Evolutionary conservation across 2,888 invertebrate species (phyloP).

Genomic region (Parthenolecanium corni): DNA sequence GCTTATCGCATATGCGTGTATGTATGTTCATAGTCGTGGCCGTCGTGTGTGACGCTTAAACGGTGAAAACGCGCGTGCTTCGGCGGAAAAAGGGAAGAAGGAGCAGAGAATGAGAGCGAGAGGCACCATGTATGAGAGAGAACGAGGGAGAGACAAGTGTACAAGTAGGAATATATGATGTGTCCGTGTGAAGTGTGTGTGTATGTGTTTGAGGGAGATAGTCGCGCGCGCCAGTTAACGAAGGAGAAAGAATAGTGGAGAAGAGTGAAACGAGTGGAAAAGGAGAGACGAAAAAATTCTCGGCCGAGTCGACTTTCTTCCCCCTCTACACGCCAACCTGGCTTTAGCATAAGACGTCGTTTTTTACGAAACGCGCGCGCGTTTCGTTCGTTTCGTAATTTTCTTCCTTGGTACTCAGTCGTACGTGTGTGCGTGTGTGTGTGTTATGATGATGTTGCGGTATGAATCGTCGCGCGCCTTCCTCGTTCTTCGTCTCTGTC

Average conservation of each 20-base stretch:
- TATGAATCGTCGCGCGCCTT: too few species aligned
- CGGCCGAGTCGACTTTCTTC: background rate
- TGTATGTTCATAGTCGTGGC: too few species aligned
- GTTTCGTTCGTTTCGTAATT: conserved; percentile 2
- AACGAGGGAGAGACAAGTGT: too few species aligned
- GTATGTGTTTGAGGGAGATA: too few species aligned
- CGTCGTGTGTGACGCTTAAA: too few species aligned
- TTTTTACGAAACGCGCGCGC: background rate
- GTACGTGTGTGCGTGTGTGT: background rate
- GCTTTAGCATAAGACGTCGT: background rate
- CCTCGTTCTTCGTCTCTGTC: too few species aligned
- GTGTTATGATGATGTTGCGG: too few species aligned
- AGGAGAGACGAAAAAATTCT: conserved; percentile 14
- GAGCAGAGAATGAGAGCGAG: background rate
- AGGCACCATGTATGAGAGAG: background rate
- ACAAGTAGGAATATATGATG: too few species aligned
- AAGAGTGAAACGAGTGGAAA: background rate
- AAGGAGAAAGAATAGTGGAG: too few species aligned
- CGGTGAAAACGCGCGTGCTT: background rate
- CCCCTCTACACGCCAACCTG: conserved; percentile 1
- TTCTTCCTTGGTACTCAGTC: conserved; percentile 21
- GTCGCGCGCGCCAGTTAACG: too few species aligned
- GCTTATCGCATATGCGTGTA: background rate
- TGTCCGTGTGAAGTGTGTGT: too few species aligned
- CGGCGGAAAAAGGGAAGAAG: background rate